Conservation (phyloP, 2,113 vertebrate genomes). For the Ctenomys sociabilis region DNA sequence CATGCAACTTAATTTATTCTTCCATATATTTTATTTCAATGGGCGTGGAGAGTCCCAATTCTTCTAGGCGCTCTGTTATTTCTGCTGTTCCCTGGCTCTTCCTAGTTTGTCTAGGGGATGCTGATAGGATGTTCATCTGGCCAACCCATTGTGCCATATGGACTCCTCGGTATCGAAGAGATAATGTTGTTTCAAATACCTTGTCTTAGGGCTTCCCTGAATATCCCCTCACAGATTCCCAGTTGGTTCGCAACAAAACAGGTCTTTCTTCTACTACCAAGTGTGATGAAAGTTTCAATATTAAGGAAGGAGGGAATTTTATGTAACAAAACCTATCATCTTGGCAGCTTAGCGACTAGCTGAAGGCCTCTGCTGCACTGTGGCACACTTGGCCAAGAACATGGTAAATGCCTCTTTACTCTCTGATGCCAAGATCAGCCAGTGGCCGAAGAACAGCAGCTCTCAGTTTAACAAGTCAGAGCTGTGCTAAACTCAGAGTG, state of each 20-base stretch:
- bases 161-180: not conserved
- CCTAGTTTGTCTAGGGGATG: not conserved
- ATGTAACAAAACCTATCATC: not conserved
- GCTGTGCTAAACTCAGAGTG: not conserved
- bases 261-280: not conserved
- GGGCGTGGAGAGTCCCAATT: not conserved
- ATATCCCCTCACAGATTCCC: not conserved
- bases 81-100: not conserved
- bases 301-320: not conserved
- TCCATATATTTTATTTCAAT: not conserved
- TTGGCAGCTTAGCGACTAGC: not conserved
- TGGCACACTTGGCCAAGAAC: not conserved
- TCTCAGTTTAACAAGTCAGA: not conserved
- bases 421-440: not conserved
- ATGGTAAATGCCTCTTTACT: not conserved
- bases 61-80: not conserved
- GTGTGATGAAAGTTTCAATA: not conserved
- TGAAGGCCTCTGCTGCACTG: not conserved
- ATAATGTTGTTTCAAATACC: not conserved
- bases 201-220: not conserved
- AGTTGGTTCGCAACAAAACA: not conserved
- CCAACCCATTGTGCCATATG: not conserved
- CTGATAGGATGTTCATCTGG: not conserved
- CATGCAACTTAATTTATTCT: not conserved
- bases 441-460: not conserved